Conservation (phyloP, 2,888 invertebrate genomes). For the Linyphia triangularis region DNA sequence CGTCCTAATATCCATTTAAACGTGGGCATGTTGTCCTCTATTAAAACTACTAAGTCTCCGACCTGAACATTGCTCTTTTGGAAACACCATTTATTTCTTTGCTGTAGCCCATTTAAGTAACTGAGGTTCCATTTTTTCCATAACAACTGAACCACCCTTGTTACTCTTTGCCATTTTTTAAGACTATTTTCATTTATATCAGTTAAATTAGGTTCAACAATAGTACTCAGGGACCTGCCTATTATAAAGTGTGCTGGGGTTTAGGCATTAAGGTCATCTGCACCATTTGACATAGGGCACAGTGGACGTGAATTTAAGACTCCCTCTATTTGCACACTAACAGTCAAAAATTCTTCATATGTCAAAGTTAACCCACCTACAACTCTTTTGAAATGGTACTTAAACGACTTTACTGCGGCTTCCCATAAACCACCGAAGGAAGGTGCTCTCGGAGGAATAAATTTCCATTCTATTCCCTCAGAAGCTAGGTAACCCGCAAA, state of each 20-base stretch:
- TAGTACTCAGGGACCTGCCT: conserved; percentile 73
- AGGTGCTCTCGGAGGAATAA: conserved; percentile 73
- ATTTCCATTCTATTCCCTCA: conserved; percentile 75
- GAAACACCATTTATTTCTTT: conserved; percentile 1
- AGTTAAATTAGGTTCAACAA: conserved; percentile 77
- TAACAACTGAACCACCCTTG: neutral
- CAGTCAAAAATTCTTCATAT: conserved; percentile 78
- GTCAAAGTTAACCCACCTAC: conserved; percentile 77
- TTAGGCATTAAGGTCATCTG: conserved; percentile 76
- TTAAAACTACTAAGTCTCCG: neutral
- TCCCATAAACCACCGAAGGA: conserved; percentile 75
- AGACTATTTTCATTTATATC: conserved; percentile 74
- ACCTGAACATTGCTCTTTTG: conserved; percentile 4
- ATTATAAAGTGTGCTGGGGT: conserved; percentile 79
- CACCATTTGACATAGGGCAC: conserved; percentile 76
- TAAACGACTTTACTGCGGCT: conserved; percentile 71
- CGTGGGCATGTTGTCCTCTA: conserved; percentile 12
- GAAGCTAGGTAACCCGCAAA: neutral
- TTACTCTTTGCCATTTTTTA: conserved; percentile 77
- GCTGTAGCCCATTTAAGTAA: conserved; percentile 11
- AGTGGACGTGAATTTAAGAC: conserved; percentile 78
- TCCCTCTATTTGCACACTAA: conserved; percentile 78
- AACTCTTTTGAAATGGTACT: conserved; percentile 74
- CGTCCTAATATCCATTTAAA: neutral
- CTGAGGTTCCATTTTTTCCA: conserved; percentile 5